These are phyloP conservation scores for Manacus vitellinus DNA, from an alignment of 2,113 vertebrate genomes.

Conservation along the genomic window DNA sequence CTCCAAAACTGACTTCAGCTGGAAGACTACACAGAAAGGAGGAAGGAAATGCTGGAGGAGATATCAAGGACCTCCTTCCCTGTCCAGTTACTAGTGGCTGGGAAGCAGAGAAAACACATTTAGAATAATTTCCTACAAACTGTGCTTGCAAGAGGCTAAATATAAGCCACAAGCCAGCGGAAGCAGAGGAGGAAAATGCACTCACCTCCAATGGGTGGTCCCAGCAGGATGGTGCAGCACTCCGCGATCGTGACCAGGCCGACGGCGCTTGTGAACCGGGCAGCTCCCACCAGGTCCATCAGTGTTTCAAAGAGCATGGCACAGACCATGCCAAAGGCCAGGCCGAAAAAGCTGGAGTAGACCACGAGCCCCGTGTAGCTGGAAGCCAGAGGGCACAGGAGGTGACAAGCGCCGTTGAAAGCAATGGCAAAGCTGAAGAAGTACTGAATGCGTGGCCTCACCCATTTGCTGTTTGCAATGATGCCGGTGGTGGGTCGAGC, in stretches of 20 bases:
- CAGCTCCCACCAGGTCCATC: conserved; percentile 81
- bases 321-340: conserved; percentile 82
- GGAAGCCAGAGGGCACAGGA: conserved; percentile 79
- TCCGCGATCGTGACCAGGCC: conserved; percentile 83
- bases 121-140: not conserved
- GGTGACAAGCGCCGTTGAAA: conserved; percentile 79
- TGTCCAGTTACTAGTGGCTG: not conserved
- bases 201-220: conserved; percentile 85
- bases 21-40: not conserved
- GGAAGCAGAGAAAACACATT: not conserved
- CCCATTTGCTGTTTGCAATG: conserved; percentile 78
- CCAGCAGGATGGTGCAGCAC: conserved; percentile 80
- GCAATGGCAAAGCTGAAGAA: conserved; percentile 81
- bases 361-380: conserved; percentile 63
- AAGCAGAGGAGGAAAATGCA: not conserved
- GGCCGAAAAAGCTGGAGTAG: conserved; percentile 74
- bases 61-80: not conserved
- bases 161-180: fast-evolving
- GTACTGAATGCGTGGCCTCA: conserved; percentile 80
- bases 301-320: conserved; percentile 84
- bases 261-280: conserved; percentile 78
- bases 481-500: conserved; percentile 76
- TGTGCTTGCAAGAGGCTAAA: not conserved
- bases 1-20: not conserved
- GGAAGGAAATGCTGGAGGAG: not conserved